A percentile compares a stretch with the other conserved stretches of the same genome.
Conservation (phyloP, 2,113 vertebrate species). For the Vanacampus margaritifer region DNA sequence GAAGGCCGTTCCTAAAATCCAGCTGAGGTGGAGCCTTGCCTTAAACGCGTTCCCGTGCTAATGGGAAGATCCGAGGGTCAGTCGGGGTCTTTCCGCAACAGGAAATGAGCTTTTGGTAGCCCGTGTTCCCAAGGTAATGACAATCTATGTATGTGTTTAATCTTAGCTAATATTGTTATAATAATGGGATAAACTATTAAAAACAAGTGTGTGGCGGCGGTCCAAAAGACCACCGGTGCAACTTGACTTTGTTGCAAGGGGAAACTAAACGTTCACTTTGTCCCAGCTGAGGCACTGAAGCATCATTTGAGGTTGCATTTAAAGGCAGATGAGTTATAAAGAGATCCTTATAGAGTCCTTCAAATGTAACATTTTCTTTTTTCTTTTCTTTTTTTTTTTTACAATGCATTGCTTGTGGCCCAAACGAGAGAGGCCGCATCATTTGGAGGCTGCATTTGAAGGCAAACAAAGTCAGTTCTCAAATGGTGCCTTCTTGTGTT, state of each 20-base stretch:
- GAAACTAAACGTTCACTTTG: background rate
- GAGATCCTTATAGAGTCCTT: background rate
- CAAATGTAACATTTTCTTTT: constrained; percentile 3
- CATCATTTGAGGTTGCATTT: background rate
- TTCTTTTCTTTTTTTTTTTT: constrained; percentile 24
- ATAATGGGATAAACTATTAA: constrained; percentile 81
- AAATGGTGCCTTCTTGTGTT: too few relatives aligned
- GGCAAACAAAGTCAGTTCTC: background rate
- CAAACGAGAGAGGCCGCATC: background rate
- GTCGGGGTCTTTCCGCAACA: constrained; percentile 73
- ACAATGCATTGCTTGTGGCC: constrained; percentile 13
- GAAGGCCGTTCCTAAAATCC: constrained; percentile 66
- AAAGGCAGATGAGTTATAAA: background rate
- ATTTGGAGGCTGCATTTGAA: background rate
- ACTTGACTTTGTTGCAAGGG: constrained; percentile 4
- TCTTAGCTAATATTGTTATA: constrained; percentile 81
- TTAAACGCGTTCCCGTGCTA: constrained; percentile 74
- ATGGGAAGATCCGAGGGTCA: constrained; percentile 79
- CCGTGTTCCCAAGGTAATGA: constrained; percentile 81
- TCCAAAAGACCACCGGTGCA: constrained; percentile 59
- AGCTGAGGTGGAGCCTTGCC: constrained; percentile 69
- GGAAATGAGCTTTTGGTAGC: constrained; percentile 80
- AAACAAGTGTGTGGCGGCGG: constrained; percentile 75
- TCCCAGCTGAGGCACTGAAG: background rate
- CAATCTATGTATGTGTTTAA: constrained; percentile 75